Evolutionary conservation across 1,140 invertebrate species (phyloP).

Genomic region (Camponotus vicinus): DNA sequence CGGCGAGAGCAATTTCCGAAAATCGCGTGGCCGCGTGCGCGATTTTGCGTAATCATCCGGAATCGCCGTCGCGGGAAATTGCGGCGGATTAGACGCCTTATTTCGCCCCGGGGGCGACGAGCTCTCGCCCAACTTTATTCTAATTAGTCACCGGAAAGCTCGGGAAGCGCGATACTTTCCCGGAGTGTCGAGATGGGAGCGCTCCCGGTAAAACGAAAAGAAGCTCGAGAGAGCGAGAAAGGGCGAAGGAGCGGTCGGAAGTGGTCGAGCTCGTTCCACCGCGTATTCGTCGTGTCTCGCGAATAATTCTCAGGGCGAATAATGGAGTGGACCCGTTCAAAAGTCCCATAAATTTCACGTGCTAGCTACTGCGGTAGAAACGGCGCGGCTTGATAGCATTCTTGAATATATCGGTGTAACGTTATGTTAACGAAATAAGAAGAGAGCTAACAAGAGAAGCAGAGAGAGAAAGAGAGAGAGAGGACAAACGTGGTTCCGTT

Average conservation of each 20-base stretch:
- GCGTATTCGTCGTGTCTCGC: slow-evolving; percentile 68
- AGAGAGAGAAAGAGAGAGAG: slow-evolving; percentile 1
- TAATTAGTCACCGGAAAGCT: slow-evolving; percentile 61
- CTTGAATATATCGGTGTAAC: slow-evolving; percentile 59
- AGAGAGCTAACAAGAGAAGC: neutral
- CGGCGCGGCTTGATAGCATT: slow-evolving; percentile 63
- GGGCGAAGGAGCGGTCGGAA: slow-evolving; percentile 32
- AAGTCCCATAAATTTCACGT: slow-evolving; percentile 79
- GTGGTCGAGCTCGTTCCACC: slow-evolving; percentile 40
- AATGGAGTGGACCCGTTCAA: slow-evolving; percentile 80
- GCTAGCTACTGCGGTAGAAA: slow-evolving; percentile 49
- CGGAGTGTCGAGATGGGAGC: slow-evolving; percentile 2
- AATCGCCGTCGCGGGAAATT: slow-evolving; percentile 59
- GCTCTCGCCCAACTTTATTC: slow-evolving; percentile 54
- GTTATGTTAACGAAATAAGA: slow-evolving; percentile 32
- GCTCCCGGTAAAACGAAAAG: neutral
- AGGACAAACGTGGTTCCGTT: slow-evolving; percentile 47
- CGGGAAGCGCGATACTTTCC: slow-evolving; percentile 51
- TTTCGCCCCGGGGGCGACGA: slow-evolving; percentile 2
- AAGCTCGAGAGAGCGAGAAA: neutral
- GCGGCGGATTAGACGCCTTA: slow-evolving; percentile 56
- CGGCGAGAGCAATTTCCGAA: slow-evolving; percentile 38
- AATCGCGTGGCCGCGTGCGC: slow-evolving; percentile 22
- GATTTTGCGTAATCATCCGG: slow-evolving; percentile 45
- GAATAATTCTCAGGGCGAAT: slow-evolving; percentile 78